Evolutionary conservation across 2,888 invertebrate genomes (phyloP).

Genomic region (Aproaerema taeniolella): DNA sequence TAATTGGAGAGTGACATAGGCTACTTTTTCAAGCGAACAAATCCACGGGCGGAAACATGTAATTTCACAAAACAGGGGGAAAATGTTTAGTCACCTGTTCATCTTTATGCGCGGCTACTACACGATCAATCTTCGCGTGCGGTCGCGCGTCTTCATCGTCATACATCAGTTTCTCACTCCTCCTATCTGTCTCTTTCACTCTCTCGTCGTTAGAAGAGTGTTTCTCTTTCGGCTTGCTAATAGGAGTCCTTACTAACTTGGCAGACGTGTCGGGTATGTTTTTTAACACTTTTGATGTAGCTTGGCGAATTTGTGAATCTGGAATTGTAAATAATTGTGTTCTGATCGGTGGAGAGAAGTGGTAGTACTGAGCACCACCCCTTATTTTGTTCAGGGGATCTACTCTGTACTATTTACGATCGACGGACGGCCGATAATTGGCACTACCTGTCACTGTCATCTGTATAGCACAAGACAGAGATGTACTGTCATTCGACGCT

Average conservation of each 20-base stretch:
- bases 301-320: slow-evolving; percentile 63
- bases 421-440: too few relatives aligned
- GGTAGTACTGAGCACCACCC: too few relatives aligned
- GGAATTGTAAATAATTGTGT: slow-evolving; percentile 28
- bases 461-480: too few relatives aligned
- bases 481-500: too few relatives aligned
- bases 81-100: slow-evolving; percentile 9
- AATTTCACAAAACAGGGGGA: too few relatives aligned
- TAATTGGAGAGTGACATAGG: too few relatives aligned
- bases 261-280: slow-evolving; percentile 44
- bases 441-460: too few relatives aligned
- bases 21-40: too few relatives aligned
- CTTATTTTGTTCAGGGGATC: too few relatives aligned
- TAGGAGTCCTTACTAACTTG: slow-evolving; percentile 43
- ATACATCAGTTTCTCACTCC: slow-evolving; percentile 64
- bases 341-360: too few relatives aligned
- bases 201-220: background rate
- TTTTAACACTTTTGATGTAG: slow-evolving; percentile 51
- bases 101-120: slow-evolving; percentile 47
- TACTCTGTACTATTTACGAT: too few relatives aligned
- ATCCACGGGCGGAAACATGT: too few relatives aligned
- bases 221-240: slow-evolving; percentile 17
- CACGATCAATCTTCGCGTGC: slow-evolving; percentile 59
- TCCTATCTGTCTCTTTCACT: slow-evolving; percentile 27
- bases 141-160: slow-evolving; percentile 54